phyloP scores from a whole-genome alignment of 2,888 invertebrate species.

The Electrophaes corylata region DNA sequence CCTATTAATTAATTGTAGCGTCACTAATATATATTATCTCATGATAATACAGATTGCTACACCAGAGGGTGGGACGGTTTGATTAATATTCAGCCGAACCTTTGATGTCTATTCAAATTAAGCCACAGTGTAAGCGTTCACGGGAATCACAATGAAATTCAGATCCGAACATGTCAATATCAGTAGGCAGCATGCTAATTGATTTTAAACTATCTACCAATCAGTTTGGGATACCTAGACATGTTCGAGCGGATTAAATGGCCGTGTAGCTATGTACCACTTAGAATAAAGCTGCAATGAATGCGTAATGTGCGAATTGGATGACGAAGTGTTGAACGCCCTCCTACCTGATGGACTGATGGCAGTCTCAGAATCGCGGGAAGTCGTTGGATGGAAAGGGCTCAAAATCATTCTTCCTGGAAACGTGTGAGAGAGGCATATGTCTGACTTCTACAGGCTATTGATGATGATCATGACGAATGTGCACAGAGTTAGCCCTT shows the following conservation, averaged over 20 bases:
- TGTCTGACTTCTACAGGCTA: too few relatives aligned
- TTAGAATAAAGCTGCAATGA: too few relatives aligned
- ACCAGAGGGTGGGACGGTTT: conserved; percentile 22
- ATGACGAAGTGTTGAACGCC: too few relatives aligned
- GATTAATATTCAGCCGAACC: conserved; percentile 34
- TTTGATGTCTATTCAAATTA: conserved; percentile 32
- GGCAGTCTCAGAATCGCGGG: too few relatives aligned
- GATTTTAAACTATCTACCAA: conserved; percentile 7
- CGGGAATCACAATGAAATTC: conserved; percentile 8
- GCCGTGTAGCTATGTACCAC: background rate
- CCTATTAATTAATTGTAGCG: conserved; percentile 1
- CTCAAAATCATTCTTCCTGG: too few relatives aligned
- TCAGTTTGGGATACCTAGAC: background rate
- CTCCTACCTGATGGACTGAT: too few relatives aligned
- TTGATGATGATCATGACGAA: too few relatives aligned
- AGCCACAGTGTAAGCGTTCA: conserved; percentile 22
- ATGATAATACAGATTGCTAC: conserved; percentile 26
- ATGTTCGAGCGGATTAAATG: background rate
- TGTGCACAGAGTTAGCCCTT: too few relatives aligned
- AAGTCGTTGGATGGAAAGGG: too few relatives aligned
- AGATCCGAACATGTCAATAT: conserved; percentile 21
- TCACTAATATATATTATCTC: conserved; percentile 8
- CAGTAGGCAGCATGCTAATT: conserved; percentile 9
- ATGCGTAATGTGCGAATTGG: too few relatives aligned
- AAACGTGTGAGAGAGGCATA: too few relatives aligned